Conservation (phyloP, 1,140 invertebrate species). For the Anoplolepis gracilipes region DNA sequence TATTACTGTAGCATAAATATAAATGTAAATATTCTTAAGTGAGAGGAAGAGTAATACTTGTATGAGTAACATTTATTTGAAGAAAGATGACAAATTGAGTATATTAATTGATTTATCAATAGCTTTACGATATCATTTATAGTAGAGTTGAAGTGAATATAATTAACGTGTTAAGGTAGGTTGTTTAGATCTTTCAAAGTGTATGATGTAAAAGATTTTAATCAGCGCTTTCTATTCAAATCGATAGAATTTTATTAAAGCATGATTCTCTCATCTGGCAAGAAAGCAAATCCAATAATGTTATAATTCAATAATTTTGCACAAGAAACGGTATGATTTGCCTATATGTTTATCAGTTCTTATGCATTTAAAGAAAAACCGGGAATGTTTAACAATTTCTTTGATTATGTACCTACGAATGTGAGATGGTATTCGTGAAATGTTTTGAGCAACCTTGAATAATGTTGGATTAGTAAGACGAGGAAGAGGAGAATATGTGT, state of each 20-base stretch:
- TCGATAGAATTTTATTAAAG: not conserved
- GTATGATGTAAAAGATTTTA: not conserved
- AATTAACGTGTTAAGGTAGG: not conserved
- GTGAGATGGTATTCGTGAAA: not conserved
- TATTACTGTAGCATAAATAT: not conserved
- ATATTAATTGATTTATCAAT: too few relatives aligned
- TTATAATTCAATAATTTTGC: not conserved
- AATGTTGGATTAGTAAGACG: not conserved
- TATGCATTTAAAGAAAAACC: not conserved
- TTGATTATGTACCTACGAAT: not conserved
- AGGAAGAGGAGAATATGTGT: not conserved
- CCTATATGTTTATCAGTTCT: not conserved
- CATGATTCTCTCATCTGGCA: not conserved
- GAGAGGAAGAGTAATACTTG: not conserved
- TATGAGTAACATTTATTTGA: too few relatives aligned
- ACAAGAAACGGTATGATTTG: not conserved
- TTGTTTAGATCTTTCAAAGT: not conserved
- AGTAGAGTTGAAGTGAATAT: not conserved
- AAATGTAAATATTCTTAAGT: not conserved
- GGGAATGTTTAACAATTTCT: not conserved
- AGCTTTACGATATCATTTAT: not conserved
- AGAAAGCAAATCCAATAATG: not conserved
- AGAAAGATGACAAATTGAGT: too few relatives aligned
- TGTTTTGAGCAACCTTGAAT: slow-evolving; percentile 7
- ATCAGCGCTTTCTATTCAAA: not conserved